Evolutionary conservation across 2,888 invertebrate species (phyloP), one percentile per base, ranked within the genome.

Genomic region (Epistrophe grossulariae): DNA sequence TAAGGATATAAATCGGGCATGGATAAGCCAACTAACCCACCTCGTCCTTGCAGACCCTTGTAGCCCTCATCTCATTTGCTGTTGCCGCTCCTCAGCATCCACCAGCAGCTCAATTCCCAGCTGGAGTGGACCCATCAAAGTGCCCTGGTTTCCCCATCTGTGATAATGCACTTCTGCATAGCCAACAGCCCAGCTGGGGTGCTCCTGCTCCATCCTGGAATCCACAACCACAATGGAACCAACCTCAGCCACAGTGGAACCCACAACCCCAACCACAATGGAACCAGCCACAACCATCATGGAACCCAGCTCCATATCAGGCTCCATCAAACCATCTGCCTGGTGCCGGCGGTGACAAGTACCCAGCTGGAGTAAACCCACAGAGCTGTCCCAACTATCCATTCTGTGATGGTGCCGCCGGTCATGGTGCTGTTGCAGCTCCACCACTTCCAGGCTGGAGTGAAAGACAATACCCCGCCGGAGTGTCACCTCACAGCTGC

Each of bases 371-470:
- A 80, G 91, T 94, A 28, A 92, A 92, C 89, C 94, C 94, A 24
- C 92, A 93, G 73, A 90, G 93, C 87, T 94, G 94, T 90, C 94
- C 94, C 89, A 94, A 94, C 91, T 94, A 94, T 91, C 94, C 94
- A 83, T 94, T 93, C 91, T 94, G 94, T 88, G 93, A 93, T 90
- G 92, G 91, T 78, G 91, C 91, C 87, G 92, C 90, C 73, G 92
- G 91, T 74, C 91, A 91, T 80, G 90, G 90, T 80, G 89, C 90
- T 10, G 92, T 90, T 17, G 93, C 93, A 57, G 92, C 92, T 35
- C 91, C 92, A 55, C 93, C 93, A 88, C 90, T 93, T 64, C 93
- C 93, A 76, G 93, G 93, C 88, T 93, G 92, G 92, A 91, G 92
- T 88, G 93, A 92, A 89, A 92, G 93, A 64, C 92, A 91, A 68